Conservation (phyloP, 2,888 invertebrate species). For the Nomada flava region DNA sequence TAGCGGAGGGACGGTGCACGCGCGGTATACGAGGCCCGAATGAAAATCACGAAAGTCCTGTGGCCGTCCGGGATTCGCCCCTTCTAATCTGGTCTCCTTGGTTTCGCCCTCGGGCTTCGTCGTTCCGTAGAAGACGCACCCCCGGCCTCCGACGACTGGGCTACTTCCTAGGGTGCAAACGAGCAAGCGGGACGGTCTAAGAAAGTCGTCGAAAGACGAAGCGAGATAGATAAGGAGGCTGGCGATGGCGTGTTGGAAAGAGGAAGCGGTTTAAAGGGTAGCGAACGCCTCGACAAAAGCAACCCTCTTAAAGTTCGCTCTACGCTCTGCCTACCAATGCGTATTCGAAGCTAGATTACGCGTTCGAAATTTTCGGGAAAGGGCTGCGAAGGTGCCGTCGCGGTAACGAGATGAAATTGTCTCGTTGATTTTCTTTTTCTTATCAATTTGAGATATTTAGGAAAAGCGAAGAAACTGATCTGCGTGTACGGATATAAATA, state of each 20-base stretch:
- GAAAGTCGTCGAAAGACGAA: constrained; percentile 62
- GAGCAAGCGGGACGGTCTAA: constrained; percentile 63
- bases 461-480: not conserved
- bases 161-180: constrained; percentile 65
- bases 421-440: not conserved
- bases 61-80: constrained; percentile 77
- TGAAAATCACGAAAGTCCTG: constrained; percentile 78
- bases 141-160: constrained; percentile 50
- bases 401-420: constrained; percentile 25
- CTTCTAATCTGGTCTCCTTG: constrained; percentile 84
- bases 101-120: constrained; percentile 81
- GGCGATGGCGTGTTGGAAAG: constrained; percentile 54
- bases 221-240: constrained; percentile 63
- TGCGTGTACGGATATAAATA: not conserved
- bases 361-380: constrained; percentile 64
- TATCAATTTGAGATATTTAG: too few relatives aligned
- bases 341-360: constrained; percentile 62
- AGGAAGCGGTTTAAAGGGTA: constrained; percentile 80
- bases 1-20: constrained; percentile 58
- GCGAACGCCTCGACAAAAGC: constrained; percentile 79
- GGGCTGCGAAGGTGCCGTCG: not conserved
- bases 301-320: constrained; percentile 80
- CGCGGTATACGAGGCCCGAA: constrained; percentile 69
- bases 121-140: constrained; percentile 57
- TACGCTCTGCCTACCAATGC: constrained; percentile 80